Evolutionary conservation across 2,113 vertebrate species (phyloP), one percentile per base, ranked within the genome.

Genomic region (Cebidichthys violaceus): DNA sequence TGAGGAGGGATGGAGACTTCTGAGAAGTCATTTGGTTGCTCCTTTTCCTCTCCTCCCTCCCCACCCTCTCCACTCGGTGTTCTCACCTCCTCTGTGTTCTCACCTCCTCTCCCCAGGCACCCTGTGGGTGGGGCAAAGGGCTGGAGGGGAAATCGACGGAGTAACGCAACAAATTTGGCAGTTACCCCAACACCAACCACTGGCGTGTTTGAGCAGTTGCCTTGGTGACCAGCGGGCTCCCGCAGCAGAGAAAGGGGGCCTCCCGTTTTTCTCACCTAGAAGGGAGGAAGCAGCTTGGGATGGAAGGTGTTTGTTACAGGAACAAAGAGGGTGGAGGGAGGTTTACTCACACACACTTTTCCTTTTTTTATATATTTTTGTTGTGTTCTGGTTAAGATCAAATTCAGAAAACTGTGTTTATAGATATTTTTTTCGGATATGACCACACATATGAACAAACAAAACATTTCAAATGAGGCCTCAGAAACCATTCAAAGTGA

Each of bases 151-250:
- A 91, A 92, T 87, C 37, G 35, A 67, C 77, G 52, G 83, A 87
- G 72, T 75, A 85, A 89, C 67, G 79, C 86, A 85, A 86, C 83
- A 91, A 77, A 92, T 91, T 87, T 93, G 91, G 86, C 93, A 81
- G 79, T 77, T 67, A 85, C 92, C 73, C 82, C 85, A 79, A 80
- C 57, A 64, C 83, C 88, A 90, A 76, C 88, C 67, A 18, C 81
- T 75, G 85, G 75, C 62, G 50, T 89, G 90, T 93, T 95, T 94
- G 78, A 87, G 77, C 43, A 55, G 91, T 92, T 80, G 85, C 83
- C 83, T 83, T 84, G 84, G 88, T 59, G 79, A 94, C 81, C 73
- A 27, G 73, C 24, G 10, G 79, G 68, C 84, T 86, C 74, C 84
- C 80, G 35, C 70, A 67, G 78, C 43, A 35, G 75, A 74, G 79